Evolutionary conservation across 1,140 invertebrate species (phyloP).

Genomic region (Tetragnatha versicolor): DNA sequence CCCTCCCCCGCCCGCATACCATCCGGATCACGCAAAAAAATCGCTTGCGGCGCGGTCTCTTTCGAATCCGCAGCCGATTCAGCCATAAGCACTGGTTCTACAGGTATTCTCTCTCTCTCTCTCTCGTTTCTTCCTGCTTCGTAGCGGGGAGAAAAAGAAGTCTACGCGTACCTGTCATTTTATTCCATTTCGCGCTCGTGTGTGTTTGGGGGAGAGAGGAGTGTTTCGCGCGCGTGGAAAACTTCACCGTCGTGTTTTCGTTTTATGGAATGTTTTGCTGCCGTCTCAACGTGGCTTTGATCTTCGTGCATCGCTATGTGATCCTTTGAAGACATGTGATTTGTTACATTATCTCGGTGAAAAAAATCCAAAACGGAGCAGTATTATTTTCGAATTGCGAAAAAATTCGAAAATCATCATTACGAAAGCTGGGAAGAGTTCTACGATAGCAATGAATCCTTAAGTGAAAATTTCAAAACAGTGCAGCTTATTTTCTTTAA

Average conservation of each 20-base stretch:
- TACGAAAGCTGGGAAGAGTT: too few relatives aligned
- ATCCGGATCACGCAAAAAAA: constrained; percentile 19
- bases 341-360: too few relatives aligned
- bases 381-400: too few relatives aligned
- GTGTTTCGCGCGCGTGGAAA: neutral
- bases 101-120: constrained; percentile 29
- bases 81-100: constrained; percentile 34
- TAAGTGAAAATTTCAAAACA: too few relatives aligned
- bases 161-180: constrained; percentile 28
- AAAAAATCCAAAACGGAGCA: too few relatives aligned
- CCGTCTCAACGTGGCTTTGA: neutral
- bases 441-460: too few relatives aligned
- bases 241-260: constrained; percentile 29
- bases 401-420: too few relatives aligned
- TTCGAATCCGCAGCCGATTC: neutral
- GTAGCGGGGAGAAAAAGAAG: constrained; percentile 16
- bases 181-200: constrained; percentile 23
- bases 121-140: constrained; percentile 41
- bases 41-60: constrained; percentile 1
- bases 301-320: too few relatives aligned
- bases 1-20: neutral
- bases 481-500: too few relatives aligned
- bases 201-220: constrained; percentile 6
- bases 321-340: too few relatives aligned
- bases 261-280: neutral